phyloP scores from a whole-genome alignment of 2,113 vertebrate species.

The Corythornis vintsioides region DNA sequence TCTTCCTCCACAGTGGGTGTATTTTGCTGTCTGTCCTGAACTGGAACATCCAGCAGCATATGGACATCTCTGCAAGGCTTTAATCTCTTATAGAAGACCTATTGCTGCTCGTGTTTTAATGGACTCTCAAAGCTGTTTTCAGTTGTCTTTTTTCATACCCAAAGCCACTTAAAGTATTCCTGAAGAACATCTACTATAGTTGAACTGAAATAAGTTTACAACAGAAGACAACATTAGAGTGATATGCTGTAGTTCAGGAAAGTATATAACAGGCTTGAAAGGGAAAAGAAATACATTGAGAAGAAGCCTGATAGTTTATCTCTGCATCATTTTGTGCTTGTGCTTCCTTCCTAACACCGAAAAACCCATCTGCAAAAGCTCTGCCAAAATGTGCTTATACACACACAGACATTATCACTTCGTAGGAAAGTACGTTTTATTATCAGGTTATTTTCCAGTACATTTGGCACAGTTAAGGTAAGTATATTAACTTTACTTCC shows the following conservation, averaged over 20 bases:
- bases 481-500: conserved; percentile 78
- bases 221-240: background rate
- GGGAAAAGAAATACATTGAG: background rate
- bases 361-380: conserved; percentile 44
- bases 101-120: background rate
- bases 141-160: conserved; percentile 3
- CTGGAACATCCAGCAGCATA: background rate
- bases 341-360: conserved; percentile 59
- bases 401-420: conserved; percentile 63
- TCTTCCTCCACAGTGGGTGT: fast-evolving
- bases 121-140: background rate
- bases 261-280: background rate
- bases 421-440: conserved; percentile 70
- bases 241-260: background rate
- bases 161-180: background rate
- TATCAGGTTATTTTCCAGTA: conserved; percentile 82
- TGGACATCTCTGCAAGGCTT: background rate
- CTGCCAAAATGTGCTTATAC: conserved; percentile 58
- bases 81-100: background rate
- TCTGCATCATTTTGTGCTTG: conserved; percentile 47
- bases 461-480: conserved; percentile 83
- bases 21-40: background rate
- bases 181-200: background rate
- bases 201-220: background rate
- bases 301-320: conserved; percentile 50